Percentiles rank a stretch among this genome's conserved stretches.
These are phyloP conservation scores for Dromas ardeola DNA, from an alignment of 2,113 vertebrate genomes.

Conservation along the genomic window DNA sequence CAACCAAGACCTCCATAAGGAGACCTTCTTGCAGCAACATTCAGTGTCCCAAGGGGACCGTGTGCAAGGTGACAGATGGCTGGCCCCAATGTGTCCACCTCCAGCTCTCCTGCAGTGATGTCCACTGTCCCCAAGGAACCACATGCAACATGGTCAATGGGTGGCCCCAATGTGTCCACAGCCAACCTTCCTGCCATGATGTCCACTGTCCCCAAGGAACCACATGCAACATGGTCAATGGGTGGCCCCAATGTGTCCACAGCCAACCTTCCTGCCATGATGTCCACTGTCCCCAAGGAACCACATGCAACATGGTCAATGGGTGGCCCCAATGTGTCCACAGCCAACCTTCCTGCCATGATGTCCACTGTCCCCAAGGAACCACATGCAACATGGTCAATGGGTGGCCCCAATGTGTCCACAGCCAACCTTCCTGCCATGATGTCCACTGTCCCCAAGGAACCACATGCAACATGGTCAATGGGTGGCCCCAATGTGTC, in stretches of 20 bases:
- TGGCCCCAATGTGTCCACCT: rapidly evolving
- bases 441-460: neutral
- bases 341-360: neutral
- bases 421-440: no score
- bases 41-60: rapidly evolving
- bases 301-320: neutral
- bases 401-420: no score
- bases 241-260: neutral
- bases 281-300: neutral
- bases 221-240: no score
- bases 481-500: no score
- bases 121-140: neutral
- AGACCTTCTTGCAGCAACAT: neutral
- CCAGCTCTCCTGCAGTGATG: neutral
- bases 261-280: neutral
- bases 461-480: no score
- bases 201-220: neutral
- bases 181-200: neutral
- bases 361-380: neutral
- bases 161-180: neutral
- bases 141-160: neutral
- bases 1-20: rapidly evolving
- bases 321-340: neutral
- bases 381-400: no score
- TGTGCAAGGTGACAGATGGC: rapidly evolving